Evolutionary conservation across 1,140 invertebrate species (phyloP).

Genomic region (Orchestia grillus): DNA sequence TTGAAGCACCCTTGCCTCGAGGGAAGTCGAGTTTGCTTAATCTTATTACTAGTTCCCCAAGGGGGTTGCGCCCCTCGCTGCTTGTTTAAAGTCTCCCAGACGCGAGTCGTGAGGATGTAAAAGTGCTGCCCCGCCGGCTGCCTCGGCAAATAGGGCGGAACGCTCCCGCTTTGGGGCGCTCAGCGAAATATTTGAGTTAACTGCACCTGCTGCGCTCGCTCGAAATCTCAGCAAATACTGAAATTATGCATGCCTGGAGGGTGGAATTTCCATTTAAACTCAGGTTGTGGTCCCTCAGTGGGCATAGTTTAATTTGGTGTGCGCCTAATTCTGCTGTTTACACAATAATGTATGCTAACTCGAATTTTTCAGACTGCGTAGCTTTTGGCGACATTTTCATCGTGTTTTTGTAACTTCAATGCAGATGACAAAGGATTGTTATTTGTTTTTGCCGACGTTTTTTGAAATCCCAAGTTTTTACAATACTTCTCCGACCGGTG

Average conservation of each 20-base stretch:
- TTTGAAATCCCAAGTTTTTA: neutral
- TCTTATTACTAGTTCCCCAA: slow-evolving; percentile 49
- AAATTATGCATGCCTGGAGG: neutral
- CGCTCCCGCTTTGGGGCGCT: neutral
- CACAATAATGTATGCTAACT: neutral
- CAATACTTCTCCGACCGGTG: too few species aligned
- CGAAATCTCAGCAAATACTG: neutral
- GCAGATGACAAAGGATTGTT: neutral
- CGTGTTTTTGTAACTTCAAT: neutral
- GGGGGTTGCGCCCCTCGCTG: slow-evolving; percentile 2
- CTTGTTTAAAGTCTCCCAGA: slow-evolving; percentile 34
- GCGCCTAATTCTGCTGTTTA: neutral
- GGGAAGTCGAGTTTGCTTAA: slow-evolving; percentile 21
- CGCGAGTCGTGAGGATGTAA: neutral
- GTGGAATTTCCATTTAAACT: neutral
- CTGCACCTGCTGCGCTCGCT: neutral
- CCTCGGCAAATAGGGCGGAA: neutral
- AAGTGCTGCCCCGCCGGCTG: neutral
- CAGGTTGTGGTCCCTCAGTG: neutral
- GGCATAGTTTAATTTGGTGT: neutral
- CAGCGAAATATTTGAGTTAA: slow-evolving; percentile 14
- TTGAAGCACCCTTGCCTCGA: slow-evolving; percentile 26
- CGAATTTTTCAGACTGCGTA: neutral
- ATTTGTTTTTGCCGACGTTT: neutral
- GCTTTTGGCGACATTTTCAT: neutral